Base-by-base conservation (phyloP, 2,797 vertebrate species). In the Pseudochaenichthys georgianus region DNA sequence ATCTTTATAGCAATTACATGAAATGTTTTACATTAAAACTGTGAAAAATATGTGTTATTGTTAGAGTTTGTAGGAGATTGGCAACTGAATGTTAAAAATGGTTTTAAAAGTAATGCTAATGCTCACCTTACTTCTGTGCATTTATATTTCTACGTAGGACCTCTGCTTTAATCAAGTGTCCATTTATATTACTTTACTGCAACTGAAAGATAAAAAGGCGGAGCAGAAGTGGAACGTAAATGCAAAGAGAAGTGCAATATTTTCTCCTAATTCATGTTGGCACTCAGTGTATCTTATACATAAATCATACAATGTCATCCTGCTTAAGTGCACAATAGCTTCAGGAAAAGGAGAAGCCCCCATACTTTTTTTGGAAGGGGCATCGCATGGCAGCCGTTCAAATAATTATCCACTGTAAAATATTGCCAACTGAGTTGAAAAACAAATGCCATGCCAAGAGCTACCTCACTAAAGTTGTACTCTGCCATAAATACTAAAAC, bases 221-320 rank as follows among this genome's bases (percentile, higher is more conserved):
- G 72, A 48, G 57, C 34, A 9, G 43, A 41, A 19, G 41, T 47
- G 60, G 1, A 58, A 64, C 15, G 45, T 23, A 71, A 84, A 78
- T 73, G 51, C 66, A 79, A 77, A 76, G 64, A 58, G 46, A 75
- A 78, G 71, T 21, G 51, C 47, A 48, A 75, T 76, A 68, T 70
- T 82, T 82, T 78, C 41, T 68, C 64, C 34, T 81, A 80, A 89
- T 77, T 52, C 54, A 70, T 75, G 70, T 69, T 82, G 78, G 76
- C 79, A 80, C 63, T 72, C 53, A 46, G 46, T 58, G 64, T 69
- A 71, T 63, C 60, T 84, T 61, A 87, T 86, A 82, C 80, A 89
- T 85, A 88, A 91, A 88, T 89, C 81, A 88, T 73, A 73, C 87
- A 88, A 91, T 81, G 85, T 87, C 81, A 82, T 80, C 23, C 71